Evolutionary conservation across 92 coral and sea anemone species (phyloP).

Genomic region (Actinernus sp.): DNA sequence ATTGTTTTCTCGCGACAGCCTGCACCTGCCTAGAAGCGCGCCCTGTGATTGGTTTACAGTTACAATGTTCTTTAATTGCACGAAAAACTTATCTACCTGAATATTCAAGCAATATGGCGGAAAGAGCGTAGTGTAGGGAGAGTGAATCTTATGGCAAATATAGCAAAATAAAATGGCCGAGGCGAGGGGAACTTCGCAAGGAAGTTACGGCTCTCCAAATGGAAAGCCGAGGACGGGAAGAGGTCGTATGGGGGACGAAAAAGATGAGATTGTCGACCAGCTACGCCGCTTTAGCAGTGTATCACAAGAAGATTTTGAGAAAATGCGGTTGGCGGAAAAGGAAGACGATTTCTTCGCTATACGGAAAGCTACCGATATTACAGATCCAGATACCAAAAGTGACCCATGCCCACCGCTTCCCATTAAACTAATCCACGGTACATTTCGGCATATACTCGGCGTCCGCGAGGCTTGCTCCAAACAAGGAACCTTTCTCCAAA

Average conservation of each 20-base stretch:
- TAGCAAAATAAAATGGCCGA: slow-evolving; percentile 81
- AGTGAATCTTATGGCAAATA: slow-evolving; percentile 35
- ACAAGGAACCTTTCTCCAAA: slow-evolving; percentile 96
- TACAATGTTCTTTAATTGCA: slow-evolving; percentile 88
- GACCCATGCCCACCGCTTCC: slow-evolving; percentile 97
- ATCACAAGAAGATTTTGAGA: slow-evolving; percentile 97
- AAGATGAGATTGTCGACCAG: slow-evolving; percentile 78
- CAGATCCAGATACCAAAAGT: slow-evolving; percentile 93
- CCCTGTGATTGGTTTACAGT: slow-evolving; percentile 57
- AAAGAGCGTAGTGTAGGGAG: slow-evolving; percentile 52
- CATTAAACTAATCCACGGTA: slow-evolving; percentile 91
- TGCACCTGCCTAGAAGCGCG: slow-evolving; percentile 69
- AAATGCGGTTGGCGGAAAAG: slow-evolving; percentile 97
- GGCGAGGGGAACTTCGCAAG: slow-evolving; percentile 66
- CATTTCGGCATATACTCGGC: slow-evolving; percentile 90
- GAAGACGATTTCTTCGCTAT: slow-evolving; percentile 96
- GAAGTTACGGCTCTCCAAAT: slow-evolving; percentile 66
- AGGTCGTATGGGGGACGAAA: slow-evolving; percentile 62
- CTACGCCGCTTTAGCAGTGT: slow-evolving; percentile 95
- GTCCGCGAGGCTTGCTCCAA: slow-evolving; percentile 98
- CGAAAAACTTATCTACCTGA: slow-evolving; percentile 75
- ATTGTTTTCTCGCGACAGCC: slow-evolving; percentile 69
- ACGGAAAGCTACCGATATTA: slow-evolving; percentile 97
- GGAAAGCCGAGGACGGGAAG: slow-evolving; percentile 71
- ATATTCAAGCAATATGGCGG: slow-evolving; percentile 95